phyloP scores from a whole-genome alignment of 2,113 vertebrate genomes.

The Clarias macrocephalus region DNA sequence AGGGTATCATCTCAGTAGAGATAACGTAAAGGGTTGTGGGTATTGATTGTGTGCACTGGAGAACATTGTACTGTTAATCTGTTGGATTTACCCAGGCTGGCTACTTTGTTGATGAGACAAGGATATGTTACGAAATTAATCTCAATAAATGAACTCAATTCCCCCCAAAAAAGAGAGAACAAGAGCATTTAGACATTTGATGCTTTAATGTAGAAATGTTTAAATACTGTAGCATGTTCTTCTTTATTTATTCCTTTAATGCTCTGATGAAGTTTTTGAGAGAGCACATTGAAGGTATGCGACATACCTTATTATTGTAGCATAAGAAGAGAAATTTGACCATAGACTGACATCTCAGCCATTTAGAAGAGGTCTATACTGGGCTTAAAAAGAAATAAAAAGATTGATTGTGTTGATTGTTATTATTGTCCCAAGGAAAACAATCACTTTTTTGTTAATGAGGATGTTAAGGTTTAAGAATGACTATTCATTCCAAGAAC shows the following conservation, averaged over 20 bases:
- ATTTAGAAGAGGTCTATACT: too few relatives aligned
- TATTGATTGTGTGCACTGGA: neutral
- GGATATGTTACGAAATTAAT: neutral
- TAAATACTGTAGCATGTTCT: neutral
- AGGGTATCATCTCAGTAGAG: neutral
- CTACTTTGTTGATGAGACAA: neutral
- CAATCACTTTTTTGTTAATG: too few relatives aligned
- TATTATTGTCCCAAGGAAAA: too few relatives aligned
- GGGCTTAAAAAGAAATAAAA: too few relatives aligned
- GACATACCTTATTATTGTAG: too few relatives aligned
- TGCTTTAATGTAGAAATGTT: too few relatives aligned
- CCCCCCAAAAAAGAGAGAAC: neutral
- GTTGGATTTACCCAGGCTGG: neutral
- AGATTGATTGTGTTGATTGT: too few relatives aligned
- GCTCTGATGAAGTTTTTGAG: too few relatives aligned
- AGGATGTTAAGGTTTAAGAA: neutral
- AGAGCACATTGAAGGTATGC: too few relatives aligned
- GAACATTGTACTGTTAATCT: constrained; percentile 9
- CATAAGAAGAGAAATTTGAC: too few relatives aligned
- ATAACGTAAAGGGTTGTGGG: constrained; percentile 1
- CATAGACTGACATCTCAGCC: too few relatives aligned
- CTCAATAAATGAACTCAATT: neutral
- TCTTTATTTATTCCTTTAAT: neutral
- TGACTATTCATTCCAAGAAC: neutral
- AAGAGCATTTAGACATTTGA: too few relatives aligned